Evolutionary conservation across 2,797 vertebrate species (phyloP), one percentile per base, ranked within the genome.

Genomic region (Anomalospiza imberbis): DNA sequence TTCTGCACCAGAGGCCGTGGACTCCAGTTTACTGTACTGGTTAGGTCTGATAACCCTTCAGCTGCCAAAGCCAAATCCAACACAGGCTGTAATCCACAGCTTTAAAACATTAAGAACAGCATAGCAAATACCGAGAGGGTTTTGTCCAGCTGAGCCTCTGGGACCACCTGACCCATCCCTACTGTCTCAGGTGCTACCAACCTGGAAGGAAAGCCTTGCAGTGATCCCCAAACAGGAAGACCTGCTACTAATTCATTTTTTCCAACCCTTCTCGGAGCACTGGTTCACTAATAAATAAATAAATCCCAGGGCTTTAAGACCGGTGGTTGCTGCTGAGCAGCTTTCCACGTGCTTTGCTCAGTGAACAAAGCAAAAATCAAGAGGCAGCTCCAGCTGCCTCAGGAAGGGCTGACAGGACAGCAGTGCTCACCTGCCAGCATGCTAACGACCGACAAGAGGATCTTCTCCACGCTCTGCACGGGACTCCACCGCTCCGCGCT

Each of bases 401-500:
- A 29, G 42, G 38, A 32, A 17, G n/a, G 51, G 61, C 38, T 62
- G 74, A 18, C 3, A 44, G 72, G 73, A 25, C 34, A 83, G 62
- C 57, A 47, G 55, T 28, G 68, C 92, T 91, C 96, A 99, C 99
- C 99, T 98, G 99, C 99, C 80, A 99, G 90, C 99, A 99, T 99
- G 98, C 99, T 99, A 45, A 99, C 99, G 1, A 99, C 99, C 0
- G 99, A 99, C 74, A 99, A 96, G 19, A 99, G 98, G 97, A 99
- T 99, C 98, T 99, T 99, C 97, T 99, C 99, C 85, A 99, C 99
- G 0, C 99, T 99, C 98, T 99, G 99, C 62, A 99, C 99, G 0
- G 99, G 99, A 74, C 99, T 99, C 99, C 99, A 99, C 24, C 99
- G 85, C 98, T 99, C 99, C 0, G 99, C 99, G 0, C 99, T 99